Evolutionary conservation across 1,140 invertebrate species (phyloP).

Genomic region (Anastrepha obliqua): DNA sequence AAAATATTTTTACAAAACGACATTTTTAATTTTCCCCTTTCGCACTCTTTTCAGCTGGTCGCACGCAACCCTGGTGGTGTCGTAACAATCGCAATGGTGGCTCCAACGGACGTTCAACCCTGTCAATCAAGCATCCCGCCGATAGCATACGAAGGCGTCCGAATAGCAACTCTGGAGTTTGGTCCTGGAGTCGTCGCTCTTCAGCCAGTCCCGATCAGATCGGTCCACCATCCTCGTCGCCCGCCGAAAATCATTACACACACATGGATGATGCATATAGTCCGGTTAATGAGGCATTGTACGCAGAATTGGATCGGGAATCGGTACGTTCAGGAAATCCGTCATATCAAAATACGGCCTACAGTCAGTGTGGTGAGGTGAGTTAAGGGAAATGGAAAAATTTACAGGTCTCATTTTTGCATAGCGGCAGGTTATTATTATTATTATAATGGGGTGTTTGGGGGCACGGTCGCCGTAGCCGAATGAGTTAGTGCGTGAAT

Average conservation of each 20-base stretch:
- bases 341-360: conserved; percentile 83
- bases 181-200: conserved; percentile 80
- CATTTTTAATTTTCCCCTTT: background rate
- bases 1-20: no score
- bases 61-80: conserved; percentile 74
- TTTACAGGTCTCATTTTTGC: no score
- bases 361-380: conserved; percentile 78
- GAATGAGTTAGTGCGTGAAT: no score
- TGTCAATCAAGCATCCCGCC: conserved; percentile 72
- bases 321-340: conserved; percentile 76
- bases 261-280: conserved; percentile 81
- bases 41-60: conserved; percentile 64
- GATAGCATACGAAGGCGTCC: conserved; percentile 74
- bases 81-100: conserved; percentile 71
- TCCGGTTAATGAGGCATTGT: conserved; percentile 78
- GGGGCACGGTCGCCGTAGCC: no score
- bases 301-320: conserved; percentile 80
- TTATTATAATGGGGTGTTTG: no score
- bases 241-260: conserved; percentile 82
- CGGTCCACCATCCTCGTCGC: conserved; percentile 73
- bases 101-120: conserved; percentile 69
- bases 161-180: conserved; percentile 79
- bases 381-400: conserved; percentile 51
- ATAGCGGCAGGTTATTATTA: no score
- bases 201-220: conserved; percentile 74